A percentile compares a stretch with the other conserved stretches of the same genome.
These are phyloP conservation scores for Odontamblyopus rebecca DNA, from an alignment of 2,797 vertebrate genomes.

Conservation along the genomic window DNA sequence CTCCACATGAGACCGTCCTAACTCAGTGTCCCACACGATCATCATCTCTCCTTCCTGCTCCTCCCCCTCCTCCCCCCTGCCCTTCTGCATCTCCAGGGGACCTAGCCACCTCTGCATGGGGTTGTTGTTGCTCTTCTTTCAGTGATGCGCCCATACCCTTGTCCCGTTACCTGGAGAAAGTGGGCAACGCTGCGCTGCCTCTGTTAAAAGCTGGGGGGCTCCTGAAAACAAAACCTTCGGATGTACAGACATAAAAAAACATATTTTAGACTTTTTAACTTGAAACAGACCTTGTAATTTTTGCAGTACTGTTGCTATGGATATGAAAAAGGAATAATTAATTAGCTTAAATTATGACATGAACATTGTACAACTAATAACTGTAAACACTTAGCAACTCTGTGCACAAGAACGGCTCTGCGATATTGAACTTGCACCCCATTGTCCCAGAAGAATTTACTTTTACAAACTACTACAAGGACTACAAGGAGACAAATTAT, in stretches of 20 bases:
- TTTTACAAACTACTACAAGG: conserved; percentile 4
- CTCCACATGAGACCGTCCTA: conserved; percentile 27
- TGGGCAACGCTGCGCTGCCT: conserved; percentile 83
- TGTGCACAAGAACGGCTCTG: conserved; percentile 36
- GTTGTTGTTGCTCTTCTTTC: conserved; percentile 75
- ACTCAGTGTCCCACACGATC: conserved; percentile 48
- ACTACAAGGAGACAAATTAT: conserved; percentile 50
- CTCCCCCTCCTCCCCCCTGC: conserved; percentile 58
- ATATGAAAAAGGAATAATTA: conserved; percentile 31
- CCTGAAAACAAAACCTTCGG: conserved; percentile 77
- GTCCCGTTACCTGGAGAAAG: conserved; percentile 85
- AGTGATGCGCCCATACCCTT: conserved; percentile 65
- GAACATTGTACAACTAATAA: conserved; percentile 25
- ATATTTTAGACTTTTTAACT: conserved; percentile 17
- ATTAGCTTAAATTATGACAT: conserved; percentile 25
- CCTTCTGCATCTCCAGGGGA: conserved; percentile 56
- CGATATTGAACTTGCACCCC: conserved; percentile 26
- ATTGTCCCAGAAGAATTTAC: conserved; percentile 38
- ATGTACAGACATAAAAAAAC: conserved; percentile 81
- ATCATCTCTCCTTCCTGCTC: conserved; percentile 52
- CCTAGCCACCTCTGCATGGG: conserved; percentile 61
- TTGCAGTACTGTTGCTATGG: conserved; percentile 34
- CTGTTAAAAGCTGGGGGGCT: conserved; percentile 82
- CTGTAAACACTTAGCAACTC: conserved; percentile 26
- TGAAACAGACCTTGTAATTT: conserved; percentile 12